Evolutionary conservation across 1,140 invertebrate species (phyloP).

Genomic region (Hermatobates lingyangjiaoensis): DNA sequence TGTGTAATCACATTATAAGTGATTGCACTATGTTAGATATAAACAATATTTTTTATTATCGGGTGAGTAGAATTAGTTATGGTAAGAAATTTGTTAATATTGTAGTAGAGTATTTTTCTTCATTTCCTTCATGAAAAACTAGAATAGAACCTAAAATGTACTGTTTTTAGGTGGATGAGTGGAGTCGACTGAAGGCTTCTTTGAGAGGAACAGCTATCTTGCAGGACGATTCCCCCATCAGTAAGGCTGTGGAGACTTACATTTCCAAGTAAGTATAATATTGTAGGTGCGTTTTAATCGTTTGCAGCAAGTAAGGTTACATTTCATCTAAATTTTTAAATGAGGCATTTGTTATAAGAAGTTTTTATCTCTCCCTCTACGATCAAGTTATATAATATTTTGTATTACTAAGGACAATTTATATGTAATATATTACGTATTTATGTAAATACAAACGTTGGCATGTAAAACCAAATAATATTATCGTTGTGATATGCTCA

Average conservation of each 20-base stretch:
- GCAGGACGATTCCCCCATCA: background rate
- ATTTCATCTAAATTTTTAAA: background rate
- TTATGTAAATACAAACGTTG: too few relatives aligned
- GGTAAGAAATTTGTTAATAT: background rate
- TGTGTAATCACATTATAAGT: too few relatives aligned
- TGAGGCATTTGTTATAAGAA: background rate
- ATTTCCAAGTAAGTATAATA: constrained; percentile 7
- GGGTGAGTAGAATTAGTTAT: background rate
- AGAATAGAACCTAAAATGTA: background rate
- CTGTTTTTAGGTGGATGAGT: constrained; percentile 16
- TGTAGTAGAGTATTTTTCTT: background rate
- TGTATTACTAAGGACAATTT: background rate
- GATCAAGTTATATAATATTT: too few relatives aligned
- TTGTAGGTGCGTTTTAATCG: background rate
- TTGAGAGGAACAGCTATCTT: constrained; percentile 8
- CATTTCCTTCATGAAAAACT: background rate
- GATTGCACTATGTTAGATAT: too few relatives aligned
- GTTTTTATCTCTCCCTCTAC: background rate
- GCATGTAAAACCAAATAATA: too few relatives aligned
- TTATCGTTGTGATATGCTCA: too few relatives aligned
- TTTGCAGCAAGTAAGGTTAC: background rate
- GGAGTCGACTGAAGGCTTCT: constrained; percentile 15
- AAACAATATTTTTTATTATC: too few relatives aligned
- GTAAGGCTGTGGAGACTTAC: constrained; percentile 7
- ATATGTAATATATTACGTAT: background rate